Conservation (phyloP, 2,113 vertebrate genomes). For the Hippocampus abdominalis region DNA sequence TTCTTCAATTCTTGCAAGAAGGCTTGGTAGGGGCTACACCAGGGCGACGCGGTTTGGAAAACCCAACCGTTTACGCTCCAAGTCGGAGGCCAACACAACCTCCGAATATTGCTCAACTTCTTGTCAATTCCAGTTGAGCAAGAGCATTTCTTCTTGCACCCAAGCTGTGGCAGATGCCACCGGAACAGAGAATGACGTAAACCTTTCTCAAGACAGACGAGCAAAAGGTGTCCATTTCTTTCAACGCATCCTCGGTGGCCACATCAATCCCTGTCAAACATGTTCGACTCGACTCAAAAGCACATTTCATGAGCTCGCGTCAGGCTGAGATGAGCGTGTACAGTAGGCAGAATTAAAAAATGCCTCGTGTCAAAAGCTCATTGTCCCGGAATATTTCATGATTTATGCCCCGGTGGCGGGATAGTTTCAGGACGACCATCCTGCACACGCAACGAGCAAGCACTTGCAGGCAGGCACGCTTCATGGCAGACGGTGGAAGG, state of each 20-base stretch:
- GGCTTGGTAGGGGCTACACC: no score
- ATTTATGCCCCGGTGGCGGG: conserved; percentile 40
- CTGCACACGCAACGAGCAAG: conserved; percentile 50
- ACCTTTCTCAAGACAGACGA: conserved; percentile 18
- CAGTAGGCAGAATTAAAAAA: conserved; percentile 44
- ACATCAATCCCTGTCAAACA: conserved; percentile 41
- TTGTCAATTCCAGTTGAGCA: neutral
- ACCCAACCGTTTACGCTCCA: no score
- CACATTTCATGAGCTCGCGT: conserved; percentile 40
- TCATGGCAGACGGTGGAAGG: conserved; percentile 67
- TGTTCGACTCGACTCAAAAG: conserved; percentile 43
- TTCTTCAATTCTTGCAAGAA: no score
- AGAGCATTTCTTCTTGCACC: neutral
- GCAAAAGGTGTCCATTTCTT: conserved; percentile 26
- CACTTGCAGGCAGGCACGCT: conserved; percentile 7
- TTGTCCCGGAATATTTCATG: conserved; percentile 31
- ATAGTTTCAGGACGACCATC: conserved; percentile 42
- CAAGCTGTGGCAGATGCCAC: conserved; percentile 20
- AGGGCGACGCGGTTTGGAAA: no score
- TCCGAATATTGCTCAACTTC: conserved; percentile 1
- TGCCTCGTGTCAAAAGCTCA: conserved; percentile 36
- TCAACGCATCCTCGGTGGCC: conserved; percentile 15
- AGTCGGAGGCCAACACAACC: neutral
- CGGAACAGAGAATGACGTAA: conserved; percentile 16
- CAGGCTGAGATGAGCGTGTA: conserved; percentile 41